phyloP scores from a whole-genome alignment of 2,797 vertebrate genomes.

The Antrozous pallidus region DNA sequence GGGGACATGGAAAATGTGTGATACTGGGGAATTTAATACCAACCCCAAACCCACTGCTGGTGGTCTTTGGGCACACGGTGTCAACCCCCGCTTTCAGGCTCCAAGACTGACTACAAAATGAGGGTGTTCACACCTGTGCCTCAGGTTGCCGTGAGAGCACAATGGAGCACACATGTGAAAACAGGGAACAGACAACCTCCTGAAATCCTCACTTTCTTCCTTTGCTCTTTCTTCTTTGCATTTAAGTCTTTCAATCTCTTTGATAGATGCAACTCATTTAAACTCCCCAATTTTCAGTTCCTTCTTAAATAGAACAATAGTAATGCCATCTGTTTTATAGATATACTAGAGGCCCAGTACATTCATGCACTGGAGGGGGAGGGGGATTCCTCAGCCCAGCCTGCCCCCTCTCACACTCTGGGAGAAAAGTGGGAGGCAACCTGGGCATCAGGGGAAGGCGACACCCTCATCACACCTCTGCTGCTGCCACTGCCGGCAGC shows the following conservation, averaged over 20 bases:
- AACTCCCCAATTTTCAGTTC: not conserved
- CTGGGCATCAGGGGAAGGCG: too few species aligned
- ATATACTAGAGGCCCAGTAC: too few species aligned
- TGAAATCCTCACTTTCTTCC: accelerated
- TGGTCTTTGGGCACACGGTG: accelerated
- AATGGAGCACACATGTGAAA: accelerated
- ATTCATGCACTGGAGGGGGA: too few species aligned
- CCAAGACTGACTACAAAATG: accelerated
- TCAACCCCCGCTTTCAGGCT: accelerated
- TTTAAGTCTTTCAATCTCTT: not conserved
- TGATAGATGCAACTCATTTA: not conserved
- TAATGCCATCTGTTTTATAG: too few species aligned
- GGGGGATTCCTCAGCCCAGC: too few species aligned
- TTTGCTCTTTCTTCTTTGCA: not conserved
- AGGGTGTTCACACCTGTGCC: accelerated
- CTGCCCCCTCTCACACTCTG: too few species aligned
- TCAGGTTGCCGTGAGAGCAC: accelerated
- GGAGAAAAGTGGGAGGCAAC: too few species aligned
- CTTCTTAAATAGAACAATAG: not conserved
- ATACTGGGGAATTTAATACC: accelerated
- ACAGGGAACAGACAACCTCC: too few species aligned
- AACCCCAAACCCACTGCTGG: accelerated
- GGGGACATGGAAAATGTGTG: accelerated
- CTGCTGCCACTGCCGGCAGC: too few species aligned
- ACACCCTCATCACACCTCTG: too few species aligned